A percentile compares a stretch with the other conserved stretches of the same genome.
Evolutionary conservation across 64 coral and sea anemone species (phyloP).

Genomic region (Cladopsammia gracilis): DNA sequence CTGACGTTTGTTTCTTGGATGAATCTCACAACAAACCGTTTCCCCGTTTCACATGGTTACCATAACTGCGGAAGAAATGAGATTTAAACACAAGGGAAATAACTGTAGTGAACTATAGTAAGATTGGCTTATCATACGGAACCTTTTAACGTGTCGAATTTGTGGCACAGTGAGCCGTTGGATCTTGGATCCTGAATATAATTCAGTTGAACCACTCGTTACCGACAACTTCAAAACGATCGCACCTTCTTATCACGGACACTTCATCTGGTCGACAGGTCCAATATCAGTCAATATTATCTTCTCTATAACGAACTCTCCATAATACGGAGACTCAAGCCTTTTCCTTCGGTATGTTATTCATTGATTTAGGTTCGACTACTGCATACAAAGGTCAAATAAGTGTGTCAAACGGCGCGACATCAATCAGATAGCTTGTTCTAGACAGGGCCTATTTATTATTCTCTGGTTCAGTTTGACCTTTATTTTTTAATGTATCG

Average conservation of each 20-base stretch:
- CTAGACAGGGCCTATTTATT: no score
- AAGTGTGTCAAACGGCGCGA: conserved; percentile 18
- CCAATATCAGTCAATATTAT: neutral
- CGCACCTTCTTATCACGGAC: neutral
- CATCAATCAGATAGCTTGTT: neutral
- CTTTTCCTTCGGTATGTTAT: neutral
- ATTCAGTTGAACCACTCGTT: neutral
- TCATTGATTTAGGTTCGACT: neutral
- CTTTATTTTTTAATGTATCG: no score
- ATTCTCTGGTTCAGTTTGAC: no score
- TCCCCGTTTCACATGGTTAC: neutral
- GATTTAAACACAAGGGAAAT: neutral
- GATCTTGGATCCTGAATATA: neutral
- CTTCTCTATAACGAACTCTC: neutral
- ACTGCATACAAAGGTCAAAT: conserved; percentile 10
- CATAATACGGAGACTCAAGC: neutral
- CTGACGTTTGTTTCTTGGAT: neutral
- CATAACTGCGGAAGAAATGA: neutral
- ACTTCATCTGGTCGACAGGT: neutral
- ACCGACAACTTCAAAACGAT: no score
- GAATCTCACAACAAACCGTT: neutral
- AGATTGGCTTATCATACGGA: neutral
- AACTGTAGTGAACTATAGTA: neutral
- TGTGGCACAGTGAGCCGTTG: neutral
- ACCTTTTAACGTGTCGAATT: neutral